Evolutionary conservation across 2,888 invertebrate species (phyloP).

Genomic region (Oxystoma pomonae): DNA sequence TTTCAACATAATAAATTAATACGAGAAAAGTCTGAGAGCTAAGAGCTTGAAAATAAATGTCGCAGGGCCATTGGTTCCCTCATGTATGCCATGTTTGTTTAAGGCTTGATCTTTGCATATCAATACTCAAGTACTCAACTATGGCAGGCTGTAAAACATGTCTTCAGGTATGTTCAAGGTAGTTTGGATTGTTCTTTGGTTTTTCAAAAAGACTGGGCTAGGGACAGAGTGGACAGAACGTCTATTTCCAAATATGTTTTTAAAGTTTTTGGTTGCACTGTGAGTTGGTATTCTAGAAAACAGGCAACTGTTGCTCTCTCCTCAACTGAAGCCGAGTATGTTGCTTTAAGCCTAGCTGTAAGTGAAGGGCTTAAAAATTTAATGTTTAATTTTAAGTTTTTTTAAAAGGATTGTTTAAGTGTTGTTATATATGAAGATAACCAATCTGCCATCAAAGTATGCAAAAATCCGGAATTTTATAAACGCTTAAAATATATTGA

Average conservation of each 20-base stretch:
- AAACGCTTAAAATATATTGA: slow-evolving; percentile 21
- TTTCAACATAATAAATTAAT: slow-evolving; percentile 9
- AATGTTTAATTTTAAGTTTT: slow-evolving; percentile 24
- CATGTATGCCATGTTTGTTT: slow-evolving; percentile 23
- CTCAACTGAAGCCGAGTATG: slow-evolving; percentile 24
- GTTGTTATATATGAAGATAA: too few relatives aligned
- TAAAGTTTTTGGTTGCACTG: slow-evolving; percentile 27
- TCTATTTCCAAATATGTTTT: slow-evolving; percentile 29
- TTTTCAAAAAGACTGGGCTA: slow-evolving; percentile 13
- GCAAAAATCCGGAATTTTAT: slow-evolving; percentile 22
- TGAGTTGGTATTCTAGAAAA: slow-evolving; percentile 34
- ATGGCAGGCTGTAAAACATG: slow-evolving; percentile 23
- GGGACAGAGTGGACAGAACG: slow-evolving; percentile 4
- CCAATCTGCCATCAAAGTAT: slow-evolving; percentile 22
- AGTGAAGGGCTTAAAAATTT: slow-evolving; percentile 30
- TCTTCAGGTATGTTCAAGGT: slow-evolving; percentile 18
- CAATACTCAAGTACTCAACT: slow-evolving; percentile 16
- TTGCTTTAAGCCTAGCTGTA: slow-evolving; percentile 29
- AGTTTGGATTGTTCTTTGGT: slow-evolving; percentile 11
- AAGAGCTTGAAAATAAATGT: slow-evolving; percentile 12
- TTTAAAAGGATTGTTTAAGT: not conserved
- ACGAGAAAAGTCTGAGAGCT: slow-evolving; percentile 4
- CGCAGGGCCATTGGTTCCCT: slow-evolving; percentile 14
- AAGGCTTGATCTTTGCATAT: slow-evolving; percentile 20
- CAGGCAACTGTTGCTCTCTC: slow-evolving; percentile 33